Base-by-base conservation (phyloP, 2,888 invertebrate species). In the Melieria omissa region DNA sequence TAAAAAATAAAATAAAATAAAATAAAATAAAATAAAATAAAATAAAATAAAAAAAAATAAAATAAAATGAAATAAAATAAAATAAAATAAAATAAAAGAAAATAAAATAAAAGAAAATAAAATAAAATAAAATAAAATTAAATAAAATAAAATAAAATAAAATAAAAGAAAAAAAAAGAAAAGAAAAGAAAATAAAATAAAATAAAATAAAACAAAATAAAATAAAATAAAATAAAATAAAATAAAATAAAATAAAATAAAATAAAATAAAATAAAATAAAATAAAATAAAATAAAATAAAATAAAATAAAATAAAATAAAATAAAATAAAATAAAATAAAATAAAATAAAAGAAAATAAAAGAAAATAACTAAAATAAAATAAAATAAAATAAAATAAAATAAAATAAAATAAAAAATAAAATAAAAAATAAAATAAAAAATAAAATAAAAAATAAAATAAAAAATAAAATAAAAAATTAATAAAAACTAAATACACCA, bases 1-100 rank as follows among this genome's bases (percentile, higher is more conserved):
- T 4, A 54, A 4, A 7, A 9, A 54, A 54, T 54, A 7, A 54
- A 54, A 54, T 54, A 54, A 54, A 54, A 54, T 54, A 54, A 7
- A 54, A 54, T 54, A 54, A 54, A 54, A 54, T 9, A 54, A 54
- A 54, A 54, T 4, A 54, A 54, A 54, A 54, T 54, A 7, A 54
- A 54, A 54, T 54, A 54, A 54, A 54, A 54, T 54, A 9, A 54
- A 54, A 1, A n/a, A 54, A 54, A 54, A 7, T 54, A 54, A 54
- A 54, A 1, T 54, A 54, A 4, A 54, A 7, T 54, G 5, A 54
- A 54, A 7, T 54, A 54, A 54, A 54, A 7, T 54, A 54, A 54
- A 54, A 7, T 54, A 54, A 54, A 54, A 7, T 54, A 54, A 54
- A 54, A 1, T 54, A 54, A 54, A 54, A 7, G 4, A 54, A 54